These are phyloP conservation scores for Piscicola geometra DNA, from an alignment of 2,888 invertebrate species.

Conservation along the genomic window DNA sequence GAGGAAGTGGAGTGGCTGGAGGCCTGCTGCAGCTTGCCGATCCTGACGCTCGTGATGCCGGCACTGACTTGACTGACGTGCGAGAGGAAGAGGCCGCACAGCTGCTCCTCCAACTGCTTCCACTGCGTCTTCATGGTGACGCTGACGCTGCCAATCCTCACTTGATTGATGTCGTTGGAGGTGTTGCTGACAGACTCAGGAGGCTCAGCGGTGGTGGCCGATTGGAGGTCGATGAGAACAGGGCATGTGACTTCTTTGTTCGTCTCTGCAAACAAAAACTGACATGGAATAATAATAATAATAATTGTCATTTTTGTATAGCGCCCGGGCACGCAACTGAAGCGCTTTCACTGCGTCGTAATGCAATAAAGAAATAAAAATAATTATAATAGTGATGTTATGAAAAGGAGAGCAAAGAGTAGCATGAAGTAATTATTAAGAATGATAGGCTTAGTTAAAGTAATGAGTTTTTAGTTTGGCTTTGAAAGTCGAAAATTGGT, in stretches of 20 bases:
- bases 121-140: slow-evolving; percentile 45
- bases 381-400: too few relatives aligned
- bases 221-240: slow-evolving; percentile 35
- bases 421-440: too few relatives aligned
- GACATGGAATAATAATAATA: not conserved
- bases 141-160: slow-evolving; percentile 44
- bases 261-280: slow-evolving; percentile 30
- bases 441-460: too few relatives aligned
- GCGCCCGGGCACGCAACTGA: too few relatives aligned
- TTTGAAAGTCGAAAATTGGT: too few relatives aligned
- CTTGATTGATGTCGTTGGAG: not conserved
- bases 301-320: not conserved
- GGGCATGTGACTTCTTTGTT: slow-evolving; percentile 35
- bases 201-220: not conserved
- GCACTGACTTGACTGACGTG: slow-evolving; percentile 48
- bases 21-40: slow-evolving; percentile 45
- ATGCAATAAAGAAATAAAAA: too few relatives aligned
- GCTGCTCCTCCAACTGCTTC: slow-evolving; percentile 47
- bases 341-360: too few relatives aligned
- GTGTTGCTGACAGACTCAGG: not conserved
- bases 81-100: slow-evolving; percentile 44
- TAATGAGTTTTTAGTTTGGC: too few relatives aligned
- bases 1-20: slow-evolving; percentile 39
- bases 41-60: slow-evolving; percentile 50
- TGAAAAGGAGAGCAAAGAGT: too few relatives aligned